Conservation (phyloP, 1,140 invertebrate genomes). For the Zophobas atratus region DNA sequence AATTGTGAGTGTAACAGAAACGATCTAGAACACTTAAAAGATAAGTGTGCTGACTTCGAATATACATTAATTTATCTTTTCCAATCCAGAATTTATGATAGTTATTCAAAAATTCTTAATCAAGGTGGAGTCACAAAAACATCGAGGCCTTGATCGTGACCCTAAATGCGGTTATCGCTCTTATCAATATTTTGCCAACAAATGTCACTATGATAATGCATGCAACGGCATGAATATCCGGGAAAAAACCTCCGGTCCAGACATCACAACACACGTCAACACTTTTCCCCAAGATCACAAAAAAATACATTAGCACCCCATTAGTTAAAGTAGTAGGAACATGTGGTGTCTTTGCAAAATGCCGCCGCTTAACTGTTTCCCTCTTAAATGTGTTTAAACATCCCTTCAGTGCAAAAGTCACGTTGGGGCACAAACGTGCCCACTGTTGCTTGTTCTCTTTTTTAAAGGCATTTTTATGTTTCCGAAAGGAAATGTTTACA, state of each 20-base stretch:
- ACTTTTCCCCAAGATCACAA: conserved; percentile 10
- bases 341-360: conserved; percentile 53
- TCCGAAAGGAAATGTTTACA: conserved; percentile 57
- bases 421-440: conserved; percentile 42
- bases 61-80: not conserved
- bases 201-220: not conserved
- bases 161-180: not conserved
- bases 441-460: conserved; percentile 42
- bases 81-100: not conserved
- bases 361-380: conserved; percentile 47
- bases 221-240: conserved; percentile 7
- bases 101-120: not conserved
- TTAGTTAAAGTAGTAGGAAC: conserved; percentile 45
- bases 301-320: conserved; percentile 54
- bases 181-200: conserved; percentile 16
- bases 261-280: conserved; percentile 21
- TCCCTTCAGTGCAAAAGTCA: conserved; percentile 55
- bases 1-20: no score
- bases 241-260: not conserved
- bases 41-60: no score
- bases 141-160: conserved; percentile 9
- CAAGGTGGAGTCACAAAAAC: conserved; percentile 17
- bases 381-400: conserved; percentile 49
- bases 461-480: conserved; percentile 58
- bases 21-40: no score